Conservation (phyloP, 2,113 vertebrate genomes). For the Ceyx melanurus region DNA sequence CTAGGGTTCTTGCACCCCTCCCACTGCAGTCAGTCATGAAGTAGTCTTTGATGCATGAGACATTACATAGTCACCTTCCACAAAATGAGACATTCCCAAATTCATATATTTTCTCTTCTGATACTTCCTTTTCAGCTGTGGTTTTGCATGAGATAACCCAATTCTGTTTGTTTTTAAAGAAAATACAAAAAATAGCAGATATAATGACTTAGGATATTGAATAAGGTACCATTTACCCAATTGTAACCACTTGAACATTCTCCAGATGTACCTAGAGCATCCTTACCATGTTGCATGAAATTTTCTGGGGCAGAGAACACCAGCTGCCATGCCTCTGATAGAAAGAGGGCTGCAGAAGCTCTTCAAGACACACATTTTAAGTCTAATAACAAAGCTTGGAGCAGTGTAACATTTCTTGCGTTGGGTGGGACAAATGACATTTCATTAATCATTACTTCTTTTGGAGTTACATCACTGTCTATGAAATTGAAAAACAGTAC, state of each 20-base stretch:
- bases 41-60: background rate
- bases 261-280: background rate
- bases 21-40: background rate
- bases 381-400: background rate
- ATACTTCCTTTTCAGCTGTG: slow-evolving; percentile 15
- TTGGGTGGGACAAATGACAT: slow-evolving; percentile 7
- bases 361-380: background rate
- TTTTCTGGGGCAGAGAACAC: background rate
- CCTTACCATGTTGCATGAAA: background rate
- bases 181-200: background rate
- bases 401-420: slow-evolving; percentile 12
- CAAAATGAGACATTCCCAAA: background rate
- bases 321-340: background rate
- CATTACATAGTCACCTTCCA: background rate
- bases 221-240: background rate
- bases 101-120: background rate
- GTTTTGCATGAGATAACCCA: slow-evolving; percentile 26
- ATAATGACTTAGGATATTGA: background rate
- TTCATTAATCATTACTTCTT: slow-evolving; percentile 60
- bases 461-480: slow-evolving; percentile 41
- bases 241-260: background rate
- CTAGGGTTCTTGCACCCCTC: background rate
- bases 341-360: background rate
- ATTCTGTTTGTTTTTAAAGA: background rate
- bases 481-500: slow-evolving; percentile 23